Base-by-base conservation (phyloP, 2,888 invertebrate species). In the Philhelius pedissequus region DNA sequence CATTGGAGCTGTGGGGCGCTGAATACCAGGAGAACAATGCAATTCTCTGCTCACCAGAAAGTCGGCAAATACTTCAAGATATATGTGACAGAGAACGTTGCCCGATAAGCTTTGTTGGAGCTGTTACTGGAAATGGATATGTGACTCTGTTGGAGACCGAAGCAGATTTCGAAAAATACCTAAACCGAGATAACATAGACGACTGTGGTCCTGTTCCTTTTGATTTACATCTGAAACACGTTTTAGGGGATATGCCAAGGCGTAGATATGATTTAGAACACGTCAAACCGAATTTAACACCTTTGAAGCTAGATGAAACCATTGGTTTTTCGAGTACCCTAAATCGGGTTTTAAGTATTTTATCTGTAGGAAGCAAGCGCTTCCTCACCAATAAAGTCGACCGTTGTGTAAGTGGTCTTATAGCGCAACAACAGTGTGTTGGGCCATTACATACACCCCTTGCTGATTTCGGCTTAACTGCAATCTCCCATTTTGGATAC, bases 1-100 rank as follows among this genome's bases (percentile, higher is more conserved):
- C 97, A 0, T 92, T 99, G 78, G 99, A 99, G 90, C 92, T 99
- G 2, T 99, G 99, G 99, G 99, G 98, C 0, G 99, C 99, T 0
- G 99, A 99, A 91, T 99, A 99, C 90, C 99, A 99, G 91, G 98
- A 99, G 91, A 98, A 97, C 88, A 95, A 99, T 89, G 99, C 99
- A 0, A 92, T 98, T 84, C 92, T 99, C 2, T 96, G 98, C 87
- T 92, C 93, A 27, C 93, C 94, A 43, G 92, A 95, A 83, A 94
- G 96, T 89, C 93, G 94, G 20, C 88, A 91, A 0, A 87, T 95
- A 3, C 92, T 99, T 22, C 93, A 94, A 91, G 93, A 93, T 84
- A 96, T 99, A 74, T 96, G 97, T 70, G 91, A 92, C 35, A 94
- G 99, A 79, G 99, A 99, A 92, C 94, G 97, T 82, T 99, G 99